These are phyloP conservation scores for Cyprinella venusta DNA, from an alignment of 2,797 vertebrate genomes.

Conservation along the genomic window DNA sequence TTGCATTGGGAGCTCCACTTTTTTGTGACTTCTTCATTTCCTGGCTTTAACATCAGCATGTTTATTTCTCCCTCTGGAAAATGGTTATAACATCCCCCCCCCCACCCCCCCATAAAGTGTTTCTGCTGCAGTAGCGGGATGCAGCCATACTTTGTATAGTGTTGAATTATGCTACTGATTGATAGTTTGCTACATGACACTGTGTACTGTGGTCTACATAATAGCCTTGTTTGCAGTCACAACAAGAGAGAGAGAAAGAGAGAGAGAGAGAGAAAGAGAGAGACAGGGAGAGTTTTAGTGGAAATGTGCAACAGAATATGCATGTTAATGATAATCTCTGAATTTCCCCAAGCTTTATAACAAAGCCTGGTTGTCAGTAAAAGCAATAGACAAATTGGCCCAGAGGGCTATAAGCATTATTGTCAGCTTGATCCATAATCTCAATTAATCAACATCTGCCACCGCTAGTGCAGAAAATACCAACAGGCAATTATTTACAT, in stretches of 20 bases:
- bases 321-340: constrained; percentile 8
- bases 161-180: not conserved
- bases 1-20: not conserved
- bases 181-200: not conserved
- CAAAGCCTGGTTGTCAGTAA: constrained; percentile 22
- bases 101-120: not conserved
- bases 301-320: constrained; percentile 1
- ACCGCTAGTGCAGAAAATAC: not conserved
- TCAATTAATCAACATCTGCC: constrained; percentile 17
- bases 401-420: not conserved
- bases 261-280: not conserved
- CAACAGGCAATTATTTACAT: not conserved
- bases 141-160: not conserved
- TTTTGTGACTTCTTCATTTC: not conserved
- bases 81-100: not conserved
- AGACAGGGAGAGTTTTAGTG: not conserved
- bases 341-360: constrained; percentile 11
- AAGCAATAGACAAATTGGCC: constrained; percentile 1
- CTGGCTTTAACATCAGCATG: constrained; percentile 5
- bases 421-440: not conserved
- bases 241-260: too few relatives aligned
- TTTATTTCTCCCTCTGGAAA: constrained; percentile 23
- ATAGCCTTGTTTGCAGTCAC: not conserved
- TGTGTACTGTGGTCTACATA: not conserved
- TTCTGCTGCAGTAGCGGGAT: not conserved